Conservation (phyloP, 2,113 vertebrate species). For the Petrocephalus zakoni region DNA sequence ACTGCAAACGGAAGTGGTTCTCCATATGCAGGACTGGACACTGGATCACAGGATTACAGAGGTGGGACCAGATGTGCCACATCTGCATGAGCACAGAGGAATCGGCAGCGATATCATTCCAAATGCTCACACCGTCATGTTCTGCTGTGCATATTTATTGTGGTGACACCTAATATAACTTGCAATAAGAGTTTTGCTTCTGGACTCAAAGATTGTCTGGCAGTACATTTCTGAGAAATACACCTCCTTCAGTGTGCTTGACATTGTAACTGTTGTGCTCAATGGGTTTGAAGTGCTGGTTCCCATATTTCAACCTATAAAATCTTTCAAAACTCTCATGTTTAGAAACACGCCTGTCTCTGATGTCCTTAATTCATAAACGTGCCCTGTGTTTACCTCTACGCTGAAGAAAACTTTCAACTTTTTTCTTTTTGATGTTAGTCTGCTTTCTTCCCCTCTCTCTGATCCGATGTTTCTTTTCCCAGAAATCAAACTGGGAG, state of each 20-base stretch:
- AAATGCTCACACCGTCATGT: background rate
- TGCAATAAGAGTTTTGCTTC: background rate
- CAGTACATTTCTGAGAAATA: background rate
- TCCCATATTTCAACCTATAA: background rate
- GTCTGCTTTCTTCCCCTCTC: constrained; percentile 1
- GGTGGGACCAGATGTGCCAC: background rate
- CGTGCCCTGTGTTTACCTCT: background rate
- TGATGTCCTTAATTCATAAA: background rate
- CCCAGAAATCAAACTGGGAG: background rate
- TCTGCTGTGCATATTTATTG: background rate
- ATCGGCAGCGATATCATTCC: background rate
- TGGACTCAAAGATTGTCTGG: background rate
- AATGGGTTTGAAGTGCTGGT: background rate
- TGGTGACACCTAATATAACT: background rate
- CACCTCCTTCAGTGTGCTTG: background rate
- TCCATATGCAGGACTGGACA: background rate
- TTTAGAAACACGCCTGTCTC: background rate
- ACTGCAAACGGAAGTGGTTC: background rate
- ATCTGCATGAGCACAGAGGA: background rate
- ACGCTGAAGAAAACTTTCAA: background rate
- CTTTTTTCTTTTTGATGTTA: background rate
- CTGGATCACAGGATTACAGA: background rate
- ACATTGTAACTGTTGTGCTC: background rate
- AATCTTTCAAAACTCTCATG: background rate
- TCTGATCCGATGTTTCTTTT: background rate